Evolutionary conservation across 2,797 vertebrate genomes (phyloP), one percentile per base, ranked within the genome.

Genomic region (Oreonectes daqikongensis): DNA sequence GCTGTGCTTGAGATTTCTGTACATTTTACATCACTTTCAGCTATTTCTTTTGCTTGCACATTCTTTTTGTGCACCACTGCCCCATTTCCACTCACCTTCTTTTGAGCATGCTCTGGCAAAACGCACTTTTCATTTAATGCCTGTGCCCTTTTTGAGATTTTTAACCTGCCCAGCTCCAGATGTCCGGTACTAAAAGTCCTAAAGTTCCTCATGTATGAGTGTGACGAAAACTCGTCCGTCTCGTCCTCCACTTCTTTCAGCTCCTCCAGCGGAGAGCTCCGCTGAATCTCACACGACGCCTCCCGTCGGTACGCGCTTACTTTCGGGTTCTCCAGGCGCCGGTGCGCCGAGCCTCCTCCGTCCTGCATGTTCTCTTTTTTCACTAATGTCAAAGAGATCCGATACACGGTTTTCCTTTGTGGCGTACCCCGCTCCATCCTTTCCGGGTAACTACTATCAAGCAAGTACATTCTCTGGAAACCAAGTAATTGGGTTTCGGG

Each of bases 371-470:
- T 94, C 87, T 98, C 96, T 84, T 94, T 95, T 84, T 97, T 95
- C 82, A 99, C 96, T 86, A 98, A 86, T 32, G 96, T 98, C 81
- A 98, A 94, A 18, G 96, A 98, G 90, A 99, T 98, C 83, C 95
- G 92, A 88, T 97, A 97, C 1, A 98, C 95, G 0, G 96, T 98
- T 40, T 92, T 95, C 83, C 95, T 92, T 86, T 92, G 93, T 6
- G 93, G 91, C 9, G 92, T 86, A 0, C 91, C 93, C 46, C 93
- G 85, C 87, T 94, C 93, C 95, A 95, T 93, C 83, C 89, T 87
- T 67, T 92, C 91, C 0, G 88, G 17, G 73, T 86, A 88, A 76
- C 65, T 84, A 40, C 80, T 86, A 88, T 94, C 93, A 82, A 95
- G 88, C 8, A 95, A 90, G 84, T 91, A 94, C 95, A 96, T 94